Conservation (phyloP, 2,888 invertebrate genomes). For the Abscondita cerata region DNA sequence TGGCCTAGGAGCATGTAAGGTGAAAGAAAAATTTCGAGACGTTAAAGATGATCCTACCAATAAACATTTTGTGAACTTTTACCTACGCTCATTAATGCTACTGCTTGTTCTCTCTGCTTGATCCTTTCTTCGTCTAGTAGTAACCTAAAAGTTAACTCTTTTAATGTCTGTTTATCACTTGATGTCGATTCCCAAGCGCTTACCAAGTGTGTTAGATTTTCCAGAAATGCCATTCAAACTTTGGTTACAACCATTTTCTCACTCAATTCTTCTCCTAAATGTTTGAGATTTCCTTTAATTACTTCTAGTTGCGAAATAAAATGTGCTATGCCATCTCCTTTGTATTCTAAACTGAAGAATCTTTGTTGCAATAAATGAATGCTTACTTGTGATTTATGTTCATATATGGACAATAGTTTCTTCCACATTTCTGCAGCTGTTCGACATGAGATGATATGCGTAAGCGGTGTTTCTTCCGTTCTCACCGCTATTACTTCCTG, state of each 20-base stretch:
- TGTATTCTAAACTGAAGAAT: conserved; percentile 32
- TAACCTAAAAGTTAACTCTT: conserved; percentile 37
- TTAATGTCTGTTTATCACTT: conserved; percentile 34
- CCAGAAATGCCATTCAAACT: conserved; percentile 47
- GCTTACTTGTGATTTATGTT: conserved; percentile 38
- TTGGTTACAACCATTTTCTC: conserved; percentile 40
- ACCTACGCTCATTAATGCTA: background rate
- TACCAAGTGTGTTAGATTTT: conserved; percentile 48
- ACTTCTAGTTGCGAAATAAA: conserved; percentile 37
- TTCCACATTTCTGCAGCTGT: conserved; percentile 12
- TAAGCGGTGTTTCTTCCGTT: too few species aligned
- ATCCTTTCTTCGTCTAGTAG: conserved; percentile 39
- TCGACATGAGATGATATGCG: background rate
- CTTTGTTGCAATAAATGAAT: conserved; percentile 32
- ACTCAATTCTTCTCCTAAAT: conserved; percentile 33
- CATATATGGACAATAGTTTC: conserved; percentile 41
- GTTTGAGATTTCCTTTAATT: conserved; percentile 34
- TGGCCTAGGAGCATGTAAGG: too few species aligned
- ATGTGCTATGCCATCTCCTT: conserved; percentile 12
- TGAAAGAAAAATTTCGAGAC: too few species aligned
- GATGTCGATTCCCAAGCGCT: conserved; percentile 45
- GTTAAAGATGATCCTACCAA: too few species aligned
- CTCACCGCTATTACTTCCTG: background rate
- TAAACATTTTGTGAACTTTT: too few species aligned
- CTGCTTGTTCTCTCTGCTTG: conserved; percentile 6